A percentile compares a stretch with the other conserved stretches of the same genome.
Evolutionary conservation across 1,140 invertebrate species (phyloP).

Genomic region (Microplitis demolitor): DNA sequence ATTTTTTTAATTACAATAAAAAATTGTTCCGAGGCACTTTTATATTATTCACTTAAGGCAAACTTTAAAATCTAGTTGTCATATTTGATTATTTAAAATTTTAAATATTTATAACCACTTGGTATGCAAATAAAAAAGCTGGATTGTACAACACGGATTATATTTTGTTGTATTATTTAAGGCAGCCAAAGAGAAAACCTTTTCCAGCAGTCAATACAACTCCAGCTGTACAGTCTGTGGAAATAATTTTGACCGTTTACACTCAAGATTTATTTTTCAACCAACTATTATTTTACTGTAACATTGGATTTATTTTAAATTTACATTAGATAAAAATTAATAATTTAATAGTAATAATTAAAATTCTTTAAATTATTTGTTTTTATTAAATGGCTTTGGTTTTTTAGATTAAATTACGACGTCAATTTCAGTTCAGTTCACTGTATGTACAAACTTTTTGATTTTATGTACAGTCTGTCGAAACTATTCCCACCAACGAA

Average conservation of each 20-base stretch:
- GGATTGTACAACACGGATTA: background rate
- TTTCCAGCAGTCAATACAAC: constrained; percentile 43
- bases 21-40: constrained; percentile 7
- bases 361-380: background rate
- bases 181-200: background rate
- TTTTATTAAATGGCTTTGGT: background rate
- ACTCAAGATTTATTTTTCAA: background rate
- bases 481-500: constrained; percentile 4
- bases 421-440: constrained; percentile 6
- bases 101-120: background rate
- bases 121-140: constrained; percentile 22
- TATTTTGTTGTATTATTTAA: background rate
- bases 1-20: background rate
- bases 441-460: background rate
- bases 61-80: background rate
- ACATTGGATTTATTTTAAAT: too few relatives aligned
- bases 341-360: too few relatives aligned
- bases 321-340: too few relatives aligned
- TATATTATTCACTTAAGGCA: constrained; percentile 16
- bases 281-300: background rate
- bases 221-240: constrained; percentile 38
- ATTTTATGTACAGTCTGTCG: constrained; percentile 18
- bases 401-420: background rate
- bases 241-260: constrained; percentile 22
- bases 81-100: background rate